Conservation (phyloP, 2,113 vertebrate species). For the Laterallus jamaicensis region DNA sequence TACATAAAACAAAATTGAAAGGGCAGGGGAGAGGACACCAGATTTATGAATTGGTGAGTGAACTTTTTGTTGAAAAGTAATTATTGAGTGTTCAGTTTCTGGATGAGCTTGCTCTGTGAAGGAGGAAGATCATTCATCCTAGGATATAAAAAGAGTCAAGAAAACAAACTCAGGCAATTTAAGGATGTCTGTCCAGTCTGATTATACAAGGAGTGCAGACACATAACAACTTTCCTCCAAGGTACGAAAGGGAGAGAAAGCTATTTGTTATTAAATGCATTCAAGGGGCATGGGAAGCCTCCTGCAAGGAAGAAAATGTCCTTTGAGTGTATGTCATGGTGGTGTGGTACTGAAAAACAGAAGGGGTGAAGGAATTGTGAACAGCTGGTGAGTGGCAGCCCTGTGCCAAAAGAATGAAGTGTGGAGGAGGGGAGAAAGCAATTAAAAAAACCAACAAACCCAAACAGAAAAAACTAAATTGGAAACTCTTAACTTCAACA, state of each 20-base stretch:
- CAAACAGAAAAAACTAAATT: neutral
- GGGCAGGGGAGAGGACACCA: neutral
- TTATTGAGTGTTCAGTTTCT: neutral
- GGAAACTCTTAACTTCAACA: neutral
- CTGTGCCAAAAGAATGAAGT: conserved; percentile 25
- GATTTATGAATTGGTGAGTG: neutral
- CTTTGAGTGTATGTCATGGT: neutral
- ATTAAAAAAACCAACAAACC: accelerated
- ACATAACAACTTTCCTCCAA: neutral
- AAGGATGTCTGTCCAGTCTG: neutral
- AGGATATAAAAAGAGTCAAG: neutral
- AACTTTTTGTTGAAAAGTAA: neutral
- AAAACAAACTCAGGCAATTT: conserved; percentile 9
- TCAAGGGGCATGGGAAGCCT: neutral
- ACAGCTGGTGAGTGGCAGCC: conserved; percentile 65
- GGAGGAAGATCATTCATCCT: neutral
- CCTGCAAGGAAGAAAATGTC: conserved; percentile 16
- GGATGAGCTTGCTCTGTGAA: neutral
- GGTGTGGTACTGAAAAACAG: conserved; percentile 34
- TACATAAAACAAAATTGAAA: neutral
- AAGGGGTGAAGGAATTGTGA: conserved; percentile 50
- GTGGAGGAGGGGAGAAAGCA: conserved; percentile 16
- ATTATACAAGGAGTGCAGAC: neutral
- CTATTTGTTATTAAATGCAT: neutral
- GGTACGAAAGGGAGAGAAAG: neutral